Base-by-base conservation (phyloP, 2,888 invertebrate species). In the Pherbina coryleti region DNA sequence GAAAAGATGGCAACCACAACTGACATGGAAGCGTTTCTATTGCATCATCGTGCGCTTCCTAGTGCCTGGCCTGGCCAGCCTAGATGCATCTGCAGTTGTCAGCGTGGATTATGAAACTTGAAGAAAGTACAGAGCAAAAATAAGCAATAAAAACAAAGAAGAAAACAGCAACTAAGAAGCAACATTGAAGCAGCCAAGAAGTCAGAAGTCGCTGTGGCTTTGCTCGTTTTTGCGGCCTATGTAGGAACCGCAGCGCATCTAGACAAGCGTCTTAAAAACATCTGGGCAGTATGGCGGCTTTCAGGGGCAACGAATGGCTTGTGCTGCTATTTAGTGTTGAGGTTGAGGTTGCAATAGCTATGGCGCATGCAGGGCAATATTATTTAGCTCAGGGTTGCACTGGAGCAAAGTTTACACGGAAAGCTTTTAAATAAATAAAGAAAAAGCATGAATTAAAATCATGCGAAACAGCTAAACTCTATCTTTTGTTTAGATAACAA, bases 261-360 rank as follows among this genome's bases (percentile, higher is more conserved):
- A 44, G 44, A 71, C 49, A 66, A 69, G 73, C 79, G 69, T 55
- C 64, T 72, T 76, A 78, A 64, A 73, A 78, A 78, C 79, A 79
- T 79, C 79, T 79, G 79, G 79, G 69, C 79, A 67, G 60, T 25
- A 53, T 62, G 53, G 73, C 69, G 53, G 73, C 71, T 25, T 62
- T 28, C 17, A 62, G 62, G 62, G 62, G 31, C 62, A 62, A 62
- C 62, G 28, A 44, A 44, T 44, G 44, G 44, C 44, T 34, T 28
- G 19, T 55, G 55, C 55, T 34, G 17, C 11, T 34, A n/a, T 34
- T 64, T 34, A 64, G 8, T 64, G 64, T 17, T 37, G 67, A 19
- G 7, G 44, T 67, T 67, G 67, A 44, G 67, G 44, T 44, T 44
- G 44, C 44, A 11, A 44, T 44, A 44, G 44, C 44, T 44, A 7